phyloP scores from a whole-genome alignment of 2,113 vertebrate genomes.

The Pteropus alecto region DNA sequence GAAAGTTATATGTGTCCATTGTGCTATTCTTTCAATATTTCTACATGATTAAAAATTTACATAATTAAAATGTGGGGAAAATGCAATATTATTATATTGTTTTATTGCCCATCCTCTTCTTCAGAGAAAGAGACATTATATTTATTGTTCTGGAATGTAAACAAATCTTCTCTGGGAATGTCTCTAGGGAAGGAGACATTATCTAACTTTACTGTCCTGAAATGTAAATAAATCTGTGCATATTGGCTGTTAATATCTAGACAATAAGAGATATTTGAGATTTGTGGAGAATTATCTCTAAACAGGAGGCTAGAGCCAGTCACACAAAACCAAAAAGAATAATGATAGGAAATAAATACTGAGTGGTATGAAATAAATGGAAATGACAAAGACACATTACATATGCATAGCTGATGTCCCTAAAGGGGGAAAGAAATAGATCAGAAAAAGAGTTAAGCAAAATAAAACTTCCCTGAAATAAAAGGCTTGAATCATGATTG shows the following conservation, averaged over 20 bases:
- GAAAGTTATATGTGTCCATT: not conserved
- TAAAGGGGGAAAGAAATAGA: constrained; percentile 3
- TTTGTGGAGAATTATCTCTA: not conserved
- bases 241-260: not conserved
- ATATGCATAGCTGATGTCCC: not conserved
- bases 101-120: not conserved
- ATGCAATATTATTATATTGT: not conserved
- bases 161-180: not conserved
- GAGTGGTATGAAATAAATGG: not conserved
- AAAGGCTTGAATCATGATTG: constrained; percentile 14
- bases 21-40: constrained; percentile 5
- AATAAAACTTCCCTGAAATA: constrained; percentile 26
- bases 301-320: not conserved
- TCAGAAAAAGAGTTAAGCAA: not conserved
- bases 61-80: constrained; percentile 10
- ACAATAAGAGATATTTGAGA: constrained; percentile 2
- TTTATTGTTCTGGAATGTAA: not conserved
- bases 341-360: constrained; percentile 6
- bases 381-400: constrained; percentile 22
- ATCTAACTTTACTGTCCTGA: not conserved
- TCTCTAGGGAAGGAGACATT: not conserved
- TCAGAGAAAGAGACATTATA: constrained; percentile 12
- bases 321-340: not conserved
- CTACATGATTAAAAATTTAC: constrained; percentile 18
- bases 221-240: constrained; percentile 21